Evolutionary conservation across 92 coral and sea anemone genomes (phyloP).

Genomic region (Paragorgia papillata): DNA sequence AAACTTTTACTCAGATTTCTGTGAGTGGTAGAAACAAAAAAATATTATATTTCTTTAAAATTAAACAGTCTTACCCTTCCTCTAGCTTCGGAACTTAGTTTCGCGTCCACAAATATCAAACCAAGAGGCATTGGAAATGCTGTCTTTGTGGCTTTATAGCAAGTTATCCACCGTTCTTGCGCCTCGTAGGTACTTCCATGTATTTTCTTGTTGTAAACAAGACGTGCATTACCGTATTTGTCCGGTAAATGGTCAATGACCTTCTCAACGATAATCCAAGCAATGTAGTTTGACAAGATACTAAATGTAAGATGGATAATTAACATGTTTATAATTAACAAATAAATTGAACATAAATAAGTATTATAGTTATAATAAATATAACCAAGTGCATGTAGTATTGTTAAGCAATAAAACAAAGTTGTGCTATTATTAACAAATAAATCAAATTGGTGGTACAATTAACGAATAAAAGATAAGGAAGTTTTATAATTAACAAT

Average conservation of each 20-base stretch:
- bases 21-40: too few relatives aligned
- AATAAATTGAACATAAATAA: too few relatives aligned
- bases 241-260: conserved; percentile 27
- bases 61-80: conserved; percentile 34
- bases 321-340: background rate
- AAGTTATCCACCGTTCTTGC: conserved; percentile 16
- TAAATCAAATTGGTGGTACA: too few relatives aligned
- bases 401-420: too few relatives aligned
- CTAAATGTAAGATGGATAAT: conserved; percentile 1
- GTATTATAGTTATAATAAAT: too few relatives aligned
- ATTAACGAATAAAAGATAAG: too few relatives aligned
- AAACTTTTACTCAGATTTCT: too few relatives aligned
- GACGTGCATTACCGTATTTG: conserved; percentile 6
- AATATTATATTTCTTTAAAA: too few relatives aligned
- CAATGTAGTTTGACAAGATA: conserved; percentile 36
- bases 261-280: conserved; percentile 16
- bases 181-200: conserved; percentile 23
- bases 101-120: conserved; percentile 28
- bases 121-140: conserved; percentile 37
- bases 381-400: too few relatives aligned
- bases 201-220: conserved; percentile 4
- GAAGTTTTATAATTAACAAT: too few relatives aligned
- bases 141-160: conserved; percentile 11
- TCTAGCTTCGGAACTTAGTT: conserved; percentile 12
- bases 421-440: too few relatives aligned